Conservation (phyloP, 1,140 invertebrate species). For the Rhagoletis zephyria region DNA sequence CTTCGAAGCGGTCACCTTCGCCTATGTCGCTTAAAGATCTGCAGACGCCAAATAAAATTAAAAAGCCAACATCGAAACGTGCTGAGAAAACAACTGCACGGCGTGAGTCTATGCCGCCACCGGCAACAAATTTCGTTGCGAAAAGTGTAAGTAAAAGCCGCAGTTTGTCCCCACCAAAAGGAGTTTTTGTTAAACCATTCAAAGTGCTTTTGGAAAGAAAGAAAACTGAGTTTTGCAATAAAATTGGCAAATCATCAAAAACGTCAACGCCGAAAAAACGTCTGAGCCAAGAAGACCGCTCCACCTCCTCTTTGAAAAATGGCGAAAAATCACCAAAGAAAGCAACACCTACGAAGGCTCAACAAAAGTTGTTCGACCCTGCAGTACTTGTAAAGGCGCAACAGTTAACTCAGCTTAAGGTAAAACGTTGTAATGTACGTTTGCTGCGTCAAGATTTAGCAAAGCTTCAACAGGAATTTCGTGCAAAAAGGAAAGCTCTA, state of each 20-base stretch:
- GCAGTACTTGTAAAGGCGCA: neutral
- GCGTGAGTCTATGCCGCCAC: conserved; percentile 55
- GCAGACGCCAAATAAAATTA: neutral
- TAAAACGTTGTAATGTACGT: conserved; percentile 54
- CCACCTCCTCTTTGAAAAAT: neutral
- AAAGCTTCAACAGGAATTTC: conserved; percentile 47
- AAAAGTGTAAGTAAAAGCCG: conserved; percentile 49
- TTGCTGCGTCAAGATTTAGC: conserved; percentile 53
- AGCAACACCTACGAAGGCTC: conserved; percentile 57
- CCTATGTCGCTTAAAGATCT: neutral
- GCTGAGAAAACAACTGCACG: neutral
- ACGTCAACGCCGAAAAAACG: neutral
- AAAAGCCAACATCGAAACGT: neutral
- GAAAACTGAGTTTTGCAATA: conserved; percentile 45
- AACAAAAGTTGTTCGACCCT: conserved; percentile 57
- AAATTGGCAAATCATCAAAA: conserved; percentile 22
- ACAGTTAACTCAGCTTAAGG: conserved; percentile 40
- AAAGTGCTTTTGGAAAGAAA: conserved; percentile 55
- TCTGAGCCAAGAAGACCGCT: neutral
- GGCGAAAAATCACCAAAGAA: conserved; percentile 37
- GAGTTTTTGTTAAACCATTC: conserved; percentile 21
- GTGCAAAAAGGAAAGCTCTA: neutral
- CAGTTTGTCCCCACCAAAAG: conserved; percentile 55
- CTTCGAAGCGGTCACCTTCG: neutral
- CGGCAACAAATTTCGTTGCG: neutral